Base-by-base conservation (phyloP, 2,113 vertebrate species). In the Crypturellus undulatus region DNA sequence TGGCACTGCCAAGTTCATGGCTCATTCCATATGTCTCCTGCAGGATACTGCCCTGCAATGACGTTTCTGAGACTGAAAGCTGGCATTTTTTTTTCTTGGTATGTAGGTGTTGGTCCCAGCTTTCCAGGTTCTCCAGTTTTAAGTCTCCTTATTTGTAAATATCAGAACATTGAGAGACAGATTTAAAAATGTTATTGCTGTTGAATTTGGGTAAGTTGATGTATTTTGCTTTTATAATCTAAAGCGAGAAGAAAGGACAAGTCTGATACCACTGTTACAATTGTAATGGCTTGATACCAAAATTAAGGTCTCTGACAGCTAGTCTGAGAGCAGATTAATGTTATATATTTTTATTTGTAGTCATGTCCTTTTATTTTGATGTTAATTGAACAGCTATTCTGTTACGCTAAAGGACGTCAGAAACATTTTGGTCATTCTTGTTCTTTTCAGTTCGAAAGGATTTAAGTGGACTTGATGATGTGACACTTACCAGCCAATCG, bases 391-490 rank as follows among this genome's bases (percentile, higher is more conserved):
- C 10, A 58, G 75, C 30, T 72, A 78, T 65, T 84, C n/a, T 75
- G 6, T 71, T 45, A 36, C 51, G 40, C 52, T 15, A 59, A 45
- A 81, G 49, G 26, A 49, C 78, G 34, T 72, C 56, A 62, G 76
- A 92, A 84, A 88, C n/a, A 54, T 78, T 78, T 90, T 56, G 95
- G n/a, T 87, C 30, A 1, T 80, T 45, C 91, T 92, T 52, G 87
- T 89, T 73, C 81, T 88, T 96, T 95, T 67, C 96, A 99, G 99
- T 98, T 96, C 98, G 98, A 68, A 98, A 97, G 92, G 98, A 99
- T 96, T 93, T 98, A 54, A 98, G 98, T 84, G 98, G 97, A 18
- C 98, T 98, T 22, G 99, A 99, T 88, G 98, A 99, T 94, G 96
- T 98, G 97, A 98, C 98, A 0, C 92, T 98, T 87, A 98, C 98